Evolutionary conservation across 2,888 invertebrate genomes (phyloP), one percentile per base, ranked within the genome.

Genomic region (Sphaerophoria taeniata): DNA sequence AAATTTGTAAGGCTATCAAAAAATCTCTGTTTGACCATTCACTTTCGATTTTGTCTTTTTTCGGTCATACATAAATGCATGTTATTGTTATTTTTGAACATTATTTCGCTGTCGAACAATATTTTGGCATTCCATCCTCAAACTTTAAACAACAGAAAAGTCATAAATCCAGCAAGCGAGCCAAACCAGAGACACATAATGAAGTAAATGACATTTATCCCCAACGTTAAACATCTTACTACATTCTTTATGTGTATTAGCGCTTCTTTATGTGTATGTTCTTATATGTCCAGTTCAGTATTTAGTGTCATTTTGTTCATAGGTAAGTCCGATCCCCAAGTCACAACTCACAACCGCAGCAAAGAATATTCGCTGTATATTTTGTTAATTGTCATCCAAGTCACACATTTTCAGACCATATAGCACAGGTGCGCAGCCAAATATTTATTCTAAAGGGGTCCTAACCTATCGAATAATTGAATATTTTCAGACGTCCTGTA

Each of bases 171-270:
- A 65, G 31, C 47, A 49, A 16, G 33, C 11, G 49, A 49, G 65
- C 34, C 49, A 65, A 5, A 24, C 24, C 24, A 12, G 24, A 45
- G 61, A 24, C 43, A 43, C 6, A 11, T 1, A 2, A 49, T 34
- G 6, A 12, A 39, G 47, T n/a, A n/a, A 6, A 76, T 69, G 80
- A 85, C 75, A 49, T 72, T 75, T 71, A 72, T 76, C 61, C 61
- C 51, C 75, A 84, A 76, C 85, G 73, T 80, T 80, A 70, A 72
- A 85, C 71, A 75, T 69, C 61, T 71, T 61, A 80, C 75, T 79
- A 84, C 75, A 79, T 79, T 63, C 69, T 71, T 63, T 60, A 12
- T 49, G 47, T 24, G 24, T 24, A 24, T 24, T 2, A 24, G 24
- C 24, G 24, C 2, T 24, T 24, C 1, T 24, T 24, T 24, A 24